phyloP scores from a whole-genome alignment of 1,140 invertebrate species.

The Atopsyche davidsoni region DNA sequence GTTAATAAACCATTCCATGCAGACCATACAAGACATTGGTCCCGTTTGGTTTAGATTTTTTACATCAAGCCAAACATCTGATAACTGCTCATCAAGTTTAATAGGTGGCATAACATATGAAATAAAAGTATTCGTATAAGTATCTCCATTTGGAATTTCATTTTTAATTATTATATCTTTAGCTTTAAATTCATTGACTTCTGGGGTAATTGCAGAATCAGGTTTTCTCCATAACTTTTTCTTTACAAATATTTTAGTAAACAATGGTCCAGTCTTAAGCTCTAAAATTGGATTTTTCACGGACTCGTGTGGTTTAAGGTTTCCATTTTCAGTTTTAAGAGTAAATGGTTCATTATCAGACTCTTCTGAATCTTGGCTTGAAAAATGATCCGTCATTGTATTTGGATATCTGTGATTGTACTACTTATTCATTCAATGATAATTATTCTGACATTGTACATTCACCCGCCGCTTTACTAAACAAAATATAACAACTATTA shows the following conservation, averaged over 20 bases:
- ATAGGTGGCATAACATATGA: constrained; percentile 16
- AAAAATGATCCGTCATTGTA: constrained; percentile 11
- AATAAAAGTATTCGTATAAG: constrained; percentile 17
- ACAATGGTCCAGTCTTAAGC: constrained; percentile 14
- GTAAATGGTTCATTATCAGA: constrained; percentile 45
- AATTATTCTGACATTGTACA: background rate
- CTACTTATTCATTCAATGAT: too few relatives aligned
- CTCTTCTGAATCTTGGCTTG: constrained; percentile 35
- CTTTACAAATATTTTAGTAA: constrained; percentile 20
- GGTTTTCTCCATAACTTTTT: constrained; percentile 18
- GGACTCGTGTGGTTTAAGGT: constrained; percentile 31
- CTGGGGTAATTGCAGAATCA: constrained; percentile 5
- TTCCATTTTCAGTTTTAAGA: constrained; percentile 38
- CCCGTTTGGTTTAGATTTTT: constrained; percentile 42
- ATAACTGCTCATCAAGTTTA: constrained; percentile 12
- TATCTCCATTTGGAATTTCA: too few relatives aligned
- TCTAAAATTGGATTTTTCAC: constrained; percentile 7
- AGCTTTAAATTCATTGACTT: too few relatives aligned
- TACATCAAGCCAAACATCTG: constrained; percentile 45
- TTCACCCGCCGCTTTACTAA: background rate
- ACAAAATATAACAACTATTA: background rate
- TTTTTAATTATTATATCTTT: too few relatives aligned
- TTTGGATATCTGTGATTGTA: background rate
- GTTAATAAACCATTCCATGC: constrained; percentile 45
- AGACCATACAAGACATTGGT: constrained; percentile 43